These are phyloP conservation scores for Tauraco erythrolophus DNA, from an alignment of 2,113 vertebrate species.

Conservation along the genomic window DNA sequence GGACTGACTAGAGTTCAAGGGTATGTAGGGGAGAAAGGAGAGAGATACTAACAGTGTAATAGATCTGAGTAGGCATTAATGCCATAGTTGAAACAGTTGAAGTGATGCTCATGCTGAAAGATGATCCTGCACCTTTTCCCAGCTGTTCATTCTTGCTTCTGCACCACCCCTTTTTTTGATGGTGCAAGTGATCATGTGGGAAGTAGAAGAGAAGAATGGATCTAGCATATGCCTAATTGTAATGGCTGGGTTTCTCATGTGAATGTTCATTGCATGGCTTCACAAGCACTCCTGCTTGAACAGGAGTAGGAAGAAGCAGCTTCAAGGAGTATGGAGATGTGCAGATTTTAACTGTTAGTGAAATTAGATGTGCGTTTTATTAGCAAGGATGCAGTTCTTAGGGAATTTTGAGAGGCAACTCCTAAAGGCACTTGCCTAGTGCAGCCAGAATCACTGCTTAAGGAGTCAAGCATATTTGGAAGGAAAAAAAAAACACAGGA, in stretches of 20 bases:
- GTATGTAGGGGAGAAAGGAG: slow-evolving; percentile 14
- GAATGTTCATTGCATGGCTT: not conserved
- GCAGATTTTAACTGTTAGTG: not conserved
- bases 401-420: not conserved
- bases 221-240: not conserved
- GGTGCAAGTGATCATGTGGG: not conserved
- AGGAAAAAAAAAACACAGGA: not conserved
- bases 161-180: not conserved
- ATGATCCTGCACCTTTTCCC: not conserved
- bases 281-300: not conserved
- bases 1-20: slow-evolving; percentile 42
- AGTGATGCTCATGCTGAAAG: slow-evolving; percentile 35
- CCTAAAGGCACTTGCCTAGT: not conserved
- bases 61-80: not conserved
- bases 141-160: slow-evolving; percentile 39
- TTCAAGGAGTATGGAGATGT: not conserved
- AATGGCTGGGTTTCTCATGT: not conserved
- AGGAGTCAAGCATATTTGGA: not conserved
- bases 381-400: not conserved
- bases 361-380: not conserved
- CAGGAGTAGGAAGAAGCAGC: not conserved
- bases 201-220: not conserved
- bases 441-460: not conserved
- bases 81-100: slow-evolving; percentile 17
- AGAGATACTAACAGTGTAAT: not conserved